Base-by-base conservation (phyloP, 2,888 invertebrate species). In the Pseudococcus viburni region DNA sequence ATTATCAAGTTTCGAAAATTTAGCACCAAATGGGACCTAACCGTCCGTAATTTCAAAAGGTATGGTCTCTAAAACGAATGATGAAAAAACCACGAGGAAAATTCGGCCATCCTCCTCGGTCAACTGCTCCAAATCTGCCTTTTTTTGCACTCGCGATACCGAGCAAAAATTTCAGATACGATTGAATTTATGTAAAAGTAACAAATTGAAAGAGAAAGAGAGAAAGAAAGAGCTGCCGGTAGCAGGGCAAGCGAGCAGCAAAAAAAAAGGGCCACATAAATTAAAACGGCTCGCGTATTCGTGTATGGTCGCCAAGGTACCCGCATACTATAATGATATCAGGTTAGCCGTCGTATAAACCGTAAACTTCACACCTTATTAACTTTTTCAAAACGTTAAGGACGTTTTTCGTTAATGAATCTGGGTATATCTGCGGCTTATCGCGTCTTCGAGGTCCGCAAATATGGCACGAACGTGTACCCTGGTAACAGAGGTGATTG, bases 281-380 rank as follows among this genome's bases (percentile, higher is more conserved):
- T 73, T 73, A 73, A 73, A 73, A 73, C 73, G 26, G 73, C 15
- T 73, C 15, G 7, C 73, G 73, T 33, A 15, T 73, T 73, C 7
- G 22, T 12, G 33, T 73, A 64, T 22, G 64, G 19, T 12, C 64
- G 64, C 6, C 22, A 64, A 64, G 64, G 73, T 73, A 73, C 73
- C 73, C 15, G 73, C 39, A 73, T 33, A 19, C 26, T 26, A 39
- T 73, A 73, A 73, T 73, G 73, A 73, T 64, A 64, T 22, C 73
- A 73, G 73, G 73, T 73, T 73, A 73, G 33, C 33, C 73, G 33
- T 33, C 26, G 73, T 73, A 73, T 26, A 73, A 73, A 73, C 73
- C 73, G 17, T 73, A 73, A 73, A 73, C 73, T 73, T 73, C 73
- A 73, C 73, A 73, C 73, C 73, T 73, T 73, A 73, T 73, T 73